Conservation (phyloP, 1,140 invertebrate genomes). For the Drosophila takahashii region DNA sequence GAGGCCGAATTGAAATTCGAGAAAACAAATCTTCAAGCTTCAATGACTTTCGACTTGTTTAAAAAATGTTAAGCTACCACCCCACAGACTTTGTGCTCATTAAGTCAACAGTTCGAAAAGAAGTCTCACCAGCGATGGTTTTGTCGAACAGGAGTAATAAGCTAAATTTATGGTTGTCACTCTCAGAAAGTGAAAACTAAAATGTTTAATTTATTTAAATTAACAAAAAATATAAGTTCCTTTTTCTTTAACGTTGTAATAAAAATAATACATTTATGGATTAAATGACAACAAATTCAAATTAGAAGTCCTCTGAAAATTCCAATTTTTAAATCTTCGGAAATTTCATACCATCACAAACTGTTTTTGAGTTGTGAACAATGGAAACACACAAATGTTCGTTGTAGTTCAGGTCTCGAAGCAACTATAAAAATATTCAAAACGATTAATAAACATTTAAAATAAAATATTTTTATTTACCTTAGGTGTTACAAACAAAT, state of each 20-base stretch:
- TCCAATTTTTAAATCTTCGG: conserved; percentile 15
- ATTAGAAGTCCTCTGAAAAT: neutral
- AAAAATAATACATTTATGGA: neutral
- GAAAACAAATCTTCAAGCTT: conserved; percentile 39
- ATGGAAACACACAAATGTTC: conserved; percentile 87
- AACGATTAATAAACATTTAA: neutral
- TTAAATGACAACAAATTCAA: neutral
- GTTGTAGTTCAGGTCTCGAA: conserved; percentile 86
- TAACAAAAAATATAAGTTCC: neutral
- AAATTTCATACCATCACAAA: conserved; percentile 36
- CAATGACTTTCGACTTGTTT: conserved; percentile 22
- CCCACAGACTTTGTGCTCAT: neutral
- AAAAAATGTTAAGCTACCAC: neutral
- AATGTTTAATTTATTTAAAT: neutral
- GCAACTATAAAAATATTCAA: conserved; percentile 74
- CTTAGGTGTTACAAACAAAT: conserved; percentile 97
- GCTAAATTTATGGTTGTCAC: neutral
- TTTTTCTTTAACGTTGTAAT: neutral
- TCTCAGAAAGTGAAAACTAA: too few species aligned
- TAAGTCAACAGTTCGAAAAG: neutral
- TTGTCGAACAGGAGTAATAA: neutral
- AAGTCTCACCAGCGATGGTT: neutral
- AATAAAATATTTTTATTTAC: conserved; percentile 84
- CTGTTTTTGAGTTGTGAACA: conserved; percentile 86
- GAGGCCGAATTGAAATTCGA: conserved; percentile 18